Conservation (phyloP, 2,888 invertebrate genomes). For the Yponomeuta evonymella region DNA sequence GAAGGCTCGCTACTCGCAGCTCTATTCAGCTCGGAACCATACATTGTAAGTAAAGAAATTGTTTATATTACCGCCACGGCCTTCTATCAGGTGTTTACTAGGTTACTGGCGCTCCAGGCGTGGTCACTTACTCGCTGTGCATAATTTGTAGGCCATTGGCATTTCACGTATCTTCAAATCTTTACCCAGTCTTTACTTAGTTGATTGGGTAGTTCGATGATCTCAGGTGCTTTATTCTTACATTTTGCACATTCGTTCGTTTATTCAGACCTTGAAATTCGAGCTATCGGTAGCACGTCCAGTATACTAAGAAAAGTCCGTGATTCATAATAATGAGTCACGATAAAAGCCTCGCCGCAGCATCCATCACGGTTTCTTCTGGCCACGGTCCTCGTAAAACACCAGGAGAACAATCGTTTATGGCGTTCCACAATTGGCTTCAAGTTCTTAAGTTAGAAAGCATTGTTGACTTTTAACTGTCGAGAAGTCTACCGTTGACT, state of each 20-base stretch:
- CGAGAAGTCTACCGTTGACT: neutral
- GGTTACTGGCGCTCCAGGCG: neutral
- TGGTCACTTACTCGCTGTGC: neutral
- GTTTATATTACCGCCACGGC: too few relatives aligned
- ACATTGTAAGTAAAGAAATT: neutral
- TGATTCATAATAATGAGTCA: neutral
- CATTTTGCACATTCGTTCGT: too few relatives aligned
- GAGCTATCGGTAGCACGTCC: neutral
- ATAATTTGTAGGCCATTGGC: neutral
- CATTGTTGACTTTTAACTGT: neutral
- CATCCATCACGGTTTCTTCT: neutral
- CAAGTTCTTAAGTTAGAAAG: neutral
- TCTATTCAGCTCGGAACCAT: slow-evolving; percentile 42
- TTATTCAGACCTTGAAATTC: neutral
- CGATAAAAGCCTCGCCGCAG: neutral
- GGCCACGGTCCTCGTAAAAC: neutral
- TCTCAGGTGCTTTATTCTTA: too few relatives aligned
- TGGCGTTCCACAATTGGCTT: neutral
- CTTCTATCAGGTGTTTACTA: too few relatives aligned
- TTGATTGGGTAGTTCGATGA: too few relatives aligned
- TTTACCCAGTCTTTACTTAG: too few relatives aligned
- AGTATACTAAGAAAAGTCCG: neutral
- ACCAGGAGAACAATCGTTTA: neutral
- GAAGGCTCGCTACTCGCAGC: slow-evolving; percentile 57
- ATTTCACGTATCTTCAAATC: too few relatives aligned